Evolutionary conservation across 2,888 invertebrate genomes (phyloP), one percentile per base, ranked within the genome.

Genomic region (Synergus laeviventris): DNA sequence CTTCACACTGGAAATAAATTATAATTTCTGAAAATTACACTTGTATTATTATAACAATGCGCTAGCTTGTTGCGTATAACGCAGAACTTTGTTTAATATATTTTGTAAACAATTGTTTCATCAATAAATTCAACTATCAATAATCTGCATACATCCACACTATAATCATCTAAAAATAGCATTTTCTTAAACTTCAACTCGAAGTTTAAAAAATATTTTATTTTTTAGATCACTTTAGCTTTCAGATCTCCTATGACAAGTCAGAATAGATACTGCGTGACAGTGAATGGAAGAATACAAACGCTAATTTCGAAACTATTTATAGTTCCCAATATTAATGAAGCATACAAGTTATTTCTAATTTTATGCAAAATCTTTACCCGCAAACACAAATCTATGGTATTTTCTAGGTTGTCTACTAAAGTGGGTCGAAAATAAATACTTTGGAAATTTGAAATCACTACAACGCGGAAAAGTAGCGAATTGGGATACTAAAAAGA

Each of bases 281-380:
- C 78, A 77, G 78, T 78, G 78, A 75, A 81, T 77, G 74, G 78
- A 78, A 73, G 78, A 79, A 79, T 76, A 74, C 74, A 81, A 79
- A 81, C 64, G 79, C 77, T 36, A 75, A 78, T 77, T 75, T 73
- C 49, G 74, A 78, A 75, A 75, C 61, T 60, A 73, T 45, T 78
- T 79, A 81, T 79, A 77, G 61, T 74, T 76, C 74, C 74, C 77
- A 73, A 79, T 73, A 80, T 77, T 77, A 80, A 79, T 75, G 74
- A 49, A 45, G 66, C 31, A 45, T 31, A 45, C 45, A 31, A 45
- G 16, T 66, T 66, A 24, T 45, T 66, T 31, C 16, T 49, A 45
- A 45, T 66, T 66, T 66, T 66, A 66, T 66, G 45, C 45, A 49
- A 66, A 66, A 66, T 31, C 45, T 66, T 66, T 66, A 66, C 31